phyloP scores from a whole-genome alignment of 2,888 invertebrate genomes.

The Cataglyphis cursor region DNA sequence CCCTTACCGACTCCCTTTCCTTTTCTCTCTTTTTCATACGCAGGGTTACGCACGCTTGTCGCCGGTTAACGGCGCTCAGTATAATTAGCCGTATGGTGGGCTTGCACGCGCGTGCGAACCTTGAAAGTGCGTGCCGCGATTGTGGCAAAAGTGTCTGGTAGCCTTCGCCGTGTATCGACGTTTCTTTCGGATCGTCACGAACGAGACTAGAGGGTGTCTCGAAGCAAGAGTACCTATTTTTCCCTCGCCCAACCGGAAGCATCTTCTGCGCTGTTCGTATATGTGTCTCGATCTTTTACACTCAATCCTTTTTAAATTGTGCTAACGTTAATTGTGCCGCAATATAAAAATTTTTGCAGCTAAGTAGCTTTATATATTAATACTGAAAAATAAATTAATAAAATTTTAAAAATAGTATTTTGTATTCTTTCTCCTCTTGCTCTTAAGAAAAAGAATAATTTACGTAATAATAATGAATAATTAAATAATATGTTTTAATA shows the following conservation, averaged over 20 bases:
- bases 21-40: conserved; percentile 28
- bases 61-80: conserved; percentile 72
- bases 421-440: not conserved
- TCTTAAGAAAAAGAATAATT: not conserved
- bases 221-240: conserved; percentile 15
- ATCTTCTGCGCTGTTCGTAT: conserved; percentile 12
- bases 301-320: conserved; percentile 3
- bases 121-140: conserved; percentile 79
- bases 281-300: conserved; percentile 23
- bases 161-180: conserved; percentile 81
- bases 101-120: conserved; percentile 81
- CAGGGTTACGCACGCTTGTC: conserved; percentile 59
- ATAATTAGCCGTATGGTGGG: conserved; percentile 81
- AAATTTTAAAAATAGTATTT: not conserved
- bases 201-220: conserved; percentile 41
- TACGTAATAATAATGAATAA: not conserved
- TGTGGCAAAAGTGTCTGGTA: conserved; percentile 78
- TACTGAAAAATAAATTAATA: not conserved
- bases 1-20: conserved; percentile 2
- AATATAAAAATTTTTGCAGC: not conserved
- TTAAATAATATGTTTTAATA: not conserved
- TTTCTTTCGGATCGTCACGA: conserved; percentile 70
- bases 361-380: not conserved
- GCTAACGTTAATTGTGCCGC: not conserved
- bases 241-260: conserved; percentile 13